Evolutionary conservation across 2,797 vertebrate species (phyloP), one percentile per base, ranked within the genome.

Genomic region (Enteromius unitaeniatus): DNA sequence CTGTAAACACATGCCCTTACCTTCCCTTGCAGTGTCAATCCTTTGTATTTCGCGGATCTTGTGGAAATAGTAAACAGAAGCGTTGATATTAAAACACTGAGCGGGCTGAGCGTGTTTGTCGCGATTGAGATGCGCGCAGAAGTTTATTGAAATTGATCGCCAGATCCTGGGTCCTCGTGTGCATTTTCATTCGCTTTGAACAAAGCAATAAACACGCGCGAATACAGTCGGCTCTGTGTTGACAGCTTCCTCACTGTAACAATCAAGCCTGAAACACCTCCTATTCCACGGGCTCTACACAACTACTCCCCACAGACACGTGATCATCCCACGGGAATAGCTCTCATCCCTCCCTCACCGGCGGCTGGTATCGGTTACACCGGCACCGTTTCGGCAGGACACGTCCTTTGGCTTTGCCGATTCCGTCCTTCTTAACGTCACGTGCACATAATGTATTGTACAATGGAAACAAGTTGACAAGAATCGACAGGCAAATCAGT

Each of bases 261-360:
- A 89, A 87, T 86, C 86, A 86, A 90, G 83, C 82, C 58, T 79
- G 85, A 89, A 90, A 91, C 89, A 88, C 90, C 86, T 83, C 47
- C 83, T 60, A 49, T 79, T 81, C 76, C 86, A 87, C 80, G 79
- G 26, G 85, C 72, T 91, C 83, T 87, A 83, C 88, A 88, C 89
- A 86, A 91, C 89, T 81, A 88, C 91, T 93, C 93, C 93, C 92
- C 49, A 58, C 90, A 93, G 93, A 91, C 95, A 95, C 93, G 95
- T 96, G 95, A 95, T 89, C 83, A 89, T 88, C 85, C 91, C 90
- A 90, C 88, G 88, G 90, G 93, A 93, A 93, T 91, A 91, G 92
- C 90, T 88, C 88, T 84, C 83, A 69, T 86, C 83, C 49, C 53
- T 74, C 70, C 62, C 80, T 86, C 77, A 74, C 89, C 87, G 76